A percentile compares a stretch with the other conserved stretches of the same genome.
These are phyloP conservation scores for Venusia cambrica DNA, from an alignment of 2,888 invertebrate species.

Conservation along the genomic window DNA sequence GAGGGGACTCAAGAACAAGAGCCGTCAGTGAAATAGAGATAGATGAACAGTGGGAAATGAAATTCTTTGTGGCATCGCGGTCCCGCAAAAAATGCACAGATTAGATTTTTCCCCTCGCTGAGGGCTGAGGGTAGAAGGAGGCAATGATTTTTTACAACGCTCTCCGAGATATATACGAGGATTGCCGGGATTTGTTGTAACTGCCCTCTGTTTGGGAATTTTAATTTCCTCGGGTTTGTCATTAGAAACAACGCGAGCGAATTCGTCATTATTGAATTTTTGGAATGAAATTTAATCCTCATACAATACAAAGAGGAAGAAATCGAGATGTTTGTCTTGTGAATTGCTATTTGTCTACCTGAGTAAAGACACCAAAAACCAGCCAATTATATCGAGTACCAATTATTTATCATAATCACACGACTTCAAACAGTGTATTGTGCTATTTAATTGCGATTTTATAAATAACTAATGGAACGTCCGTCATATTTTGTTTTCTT, in stretches of 20 bases:
- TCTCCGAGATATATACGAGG: slow-evolving; percentile 74
- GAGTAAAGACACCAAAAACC: too few relatives aligned
- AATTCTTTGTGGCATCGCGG: slow-evolving; percentile 82
- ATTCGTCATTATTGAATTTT: slow-evolving; percentile 24
- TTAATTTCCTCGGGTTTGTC: slow-evolving; percentile 70
- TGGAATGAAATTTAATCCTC: slow-evolving; percentile 3
- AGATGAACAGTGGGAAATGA: slow-evolving; percentile 83
- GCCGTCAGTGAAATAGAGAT: slow-evolving; percentile 82
- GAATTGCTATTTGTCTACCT: too few relatives aligned
- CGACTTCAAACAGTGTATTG: too few relatives aligned
- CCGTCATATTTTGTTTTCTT: too few relatives aligned
- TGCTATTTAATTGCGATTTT: too few relatives aligned
- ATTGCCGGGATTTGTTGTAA: slow-evolving; percentile 76
- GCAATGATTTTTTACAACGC: slow-evolving; percentile 81
- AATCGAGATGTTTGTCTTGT: slow-evolving; percentile 1
- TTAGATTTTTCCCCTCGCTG: slow-evolving; percentile 79
- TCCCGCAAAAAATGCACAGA: slow-evolving; percentile 82
- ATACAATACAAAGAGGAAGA: neutral
- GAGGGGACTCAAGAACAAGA: slow-evolving; percentile 73
- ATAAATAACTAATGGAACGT: too few relatives aligned
- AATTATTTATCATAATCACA: too few relatives aligned
- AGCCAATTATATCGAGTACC: too few relatives aligned
- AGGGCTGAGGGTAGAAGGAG: slow-evolving; percentile 75
- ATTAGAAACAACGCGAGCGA: slow-evolving; percentile 22
- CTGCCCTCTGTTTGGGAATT: slow-evolving; percentile 75